Percentiles rank a stretch among this genome's conserved stretches.
Conservation (phyloP, 64 coral and sea anemone genomes). For the Porites lutea region DNA sequence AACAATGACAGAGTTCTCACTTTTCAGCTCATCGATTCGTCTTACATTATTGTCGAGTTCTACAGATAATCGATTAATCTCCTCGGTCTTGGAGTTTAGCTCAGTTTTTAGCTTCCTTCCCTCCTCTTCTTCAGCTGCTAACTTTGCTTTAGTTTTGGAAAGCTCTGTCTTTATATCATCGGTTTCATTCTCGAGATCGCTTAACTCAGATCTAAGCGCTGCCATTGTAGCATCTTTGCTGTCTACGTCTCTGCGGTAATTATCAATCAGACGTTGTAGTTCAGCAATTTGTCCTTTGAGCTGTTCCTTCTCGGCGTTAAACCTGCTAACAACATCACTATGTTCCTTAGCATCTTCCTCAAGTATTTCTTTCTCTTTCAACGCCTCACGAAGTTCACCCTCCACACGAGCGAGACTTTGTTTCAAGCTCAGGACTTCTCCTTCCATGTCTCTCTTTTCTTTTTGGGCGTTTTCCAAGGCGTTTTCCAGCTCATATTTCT, state of each 20-base stretch:
- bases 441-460: slow-evolving; percentile 82
- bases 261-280: slow-evolving; percentile 74
- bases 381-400: slow-evolving; percentile 77
- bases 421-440: slow-evolving; percentile 63
- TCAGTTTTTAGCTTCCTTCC: slow-evolving; percentile 58
- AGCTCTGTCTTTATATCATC: slow-evolving; percentile 84
- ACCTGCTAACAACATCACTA: slow-evolving; percentile 66
- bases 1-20: slow-evolving; percentile 74
- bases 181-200: slow-evolving; percentile 70
- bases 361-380: slow-evolving; percentile 66
- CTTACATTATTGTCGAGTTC: slow-evolving; percentile 76
- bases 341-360: slow-evolving; percentile 92
- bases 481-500: slow-evolving; percentile 78
- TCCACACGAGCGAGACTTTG: slow-evolving; percentile 76
- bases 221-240: slow-evolving; percentile 84
- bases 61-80: slow-evolving; percentile 70
- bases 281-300: slow-evolving; percentile 80
- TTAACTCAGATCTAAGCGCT: slow-evolving; percentile 65
- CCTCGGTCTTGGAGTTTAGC: slow-evolving; percentile 76
- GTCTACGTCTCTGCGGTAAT: slow-evolving; percentile 63
- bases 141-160: slow-evolving; percentile 70
- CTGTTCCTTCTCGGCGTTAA: slow-evolving; percentile 83
- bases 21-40: slow-evolving; percentile 79
- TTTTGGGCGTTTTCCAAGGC: slow-evolving; percentile 74
- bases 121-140: slow-evolving; percentile 78